A percentile compares a stretch with the other conserved stretches of the same genome.
These are phyloP conservation scores for Notocelia uddmanniana DNA, from an alignment of 2,888 invertebrate species.

Conservation along the genomic window DNA sequence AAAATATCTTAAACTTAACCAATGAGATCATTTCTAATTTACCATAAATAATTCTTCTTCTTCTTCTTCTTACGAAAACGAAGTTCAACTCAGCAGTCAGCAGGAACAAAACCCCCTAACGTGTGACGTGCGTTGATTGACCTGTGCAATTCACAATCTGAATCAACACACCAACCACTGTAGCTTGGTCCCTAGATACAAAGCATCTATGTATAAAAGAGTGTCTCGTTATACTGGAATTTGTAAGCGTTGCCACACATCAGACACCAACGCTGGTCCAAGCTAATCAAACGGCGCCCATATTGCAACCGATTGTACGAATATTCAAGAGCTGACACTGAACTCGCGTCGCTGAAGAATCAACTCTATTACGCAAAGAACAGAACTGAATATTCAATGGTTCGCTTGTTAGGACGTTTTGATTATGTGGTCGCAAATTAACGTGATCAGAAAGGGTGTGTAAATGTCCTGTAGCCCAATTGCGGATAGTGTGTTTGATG, in stretches of 20 bases:
- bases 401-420: neutral
- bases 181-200: neutral
- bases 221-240: neutral
- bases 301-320: conserved; percentile 4
- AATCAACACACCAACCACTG: neutral
- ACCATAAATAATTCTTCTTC: too few species aligned
- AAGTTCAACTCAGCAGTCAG: neutral
- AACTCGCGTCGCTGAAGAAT: neutral
- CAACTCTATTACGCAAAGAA: neutral
- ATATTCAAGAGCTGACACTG: neutral
- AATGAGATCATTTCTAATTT: too few species aligned
- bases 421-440: neutral
- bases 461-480: neutral
- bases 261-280: neutral
- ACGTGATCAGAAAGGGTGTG: conserved; percentile 4
- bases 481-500: neutral
- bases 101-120: neutral
- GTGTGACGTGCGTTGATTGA: neutral
- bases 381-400: neutral
- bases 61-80: neutral
- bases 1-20: too few species aligned
- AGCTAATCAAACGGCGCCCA: neutral
- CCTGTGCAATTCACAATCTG: conserved; percentile 1
- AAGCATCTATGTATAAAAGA: neutral
- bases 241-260: neutral